Evolutionary conservation across 2,797 vertebrate species (phyloP).

Genomic region (Caiman crocodilus): DNA sequence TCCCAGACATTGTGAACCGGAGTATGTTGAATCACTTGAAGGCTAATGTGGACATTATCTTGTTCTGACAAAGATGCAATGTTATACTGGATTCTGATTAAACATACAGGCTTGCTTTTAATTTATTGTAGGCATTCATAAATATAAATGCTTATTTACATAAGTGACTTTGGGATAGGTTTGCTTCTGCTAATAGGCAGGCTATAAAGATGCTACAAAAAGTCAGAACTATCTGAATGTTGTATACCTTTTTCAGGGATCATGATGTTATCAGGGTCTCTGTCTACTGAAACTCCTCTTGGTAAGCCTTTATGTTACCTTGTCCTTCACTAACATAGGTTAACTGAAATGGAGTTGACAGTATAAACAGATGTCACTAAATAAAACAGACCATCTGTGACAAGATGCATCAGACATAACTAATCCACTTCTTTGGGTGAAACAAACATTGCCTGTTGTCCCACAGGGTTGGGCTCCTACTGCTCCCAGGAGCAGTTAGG

Average conservation of each 20-base stretch:
- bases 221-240: fast-evolving
- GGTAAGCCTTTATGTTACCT: fast-evolving
- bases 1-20: neutral
- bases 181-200: neutral
- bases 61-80: neutral
- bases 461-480: too few relatives aligned
- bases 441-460: too few relatives aligned
- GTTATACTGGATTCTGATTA: neutral
- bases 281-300: neutral
- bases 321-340: neutral
- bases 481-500: too few relatives aligned
- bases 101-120: neutral
- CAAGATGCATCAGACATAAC: too few relatives aligned
- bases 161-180: neutral
- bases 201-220: fast-evolving
- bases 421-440: too few relatives aligned
- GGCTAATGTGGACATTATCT: neutral
- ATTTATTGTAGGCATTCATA: neutral
- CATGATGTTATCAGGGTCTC: fast-evolving
- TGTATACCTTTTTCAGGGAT: neutral
- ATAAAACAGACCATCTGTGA: too few relatives aligned
- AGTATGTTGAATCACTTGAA: neutral
- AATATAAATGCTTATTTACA: neutral
- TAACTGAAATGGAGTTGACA: neutral
- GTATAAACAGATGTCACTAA: neutral